phyloP scores from a whole-genome alignment of 2,113 vertebrate genomes.

The Rhea pennata region DNA sequence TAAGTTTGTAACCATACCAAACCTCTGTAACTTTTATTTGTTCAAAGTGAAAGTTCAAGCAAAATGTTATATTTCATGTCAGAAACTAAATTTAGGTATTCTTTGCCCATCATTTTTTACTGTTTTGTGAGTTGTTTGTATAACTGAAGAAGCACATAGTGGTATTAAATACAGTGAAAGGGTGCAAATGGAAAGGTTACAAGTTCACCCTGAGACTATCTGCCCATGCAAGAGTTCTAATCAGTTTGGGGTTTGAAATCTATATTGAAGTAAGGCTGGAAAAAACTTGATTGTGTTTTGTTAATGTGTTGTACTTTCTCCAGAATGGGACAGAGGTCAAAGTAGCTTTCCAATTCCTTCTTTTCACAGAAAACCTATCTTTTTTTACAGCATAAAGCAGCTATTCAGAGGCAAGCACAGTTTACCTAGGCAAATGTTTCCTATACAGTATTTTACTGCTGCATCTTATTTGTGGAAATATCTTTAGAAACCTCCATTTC shows the following conservation, averaged over 20 bases:
- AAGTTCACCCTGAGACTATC: neutral
- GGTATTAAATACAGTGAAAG: neutral
- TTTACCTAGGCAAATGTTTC: neutral
- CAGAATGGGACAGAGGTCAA: neutral
- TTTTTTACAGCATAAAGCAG: neutral
- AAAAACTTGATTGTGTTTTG: neutral
- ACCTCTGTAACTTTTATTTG: neutral
- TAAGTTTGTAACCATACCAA: accelerated
- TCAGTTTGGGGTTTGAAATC: neutral
- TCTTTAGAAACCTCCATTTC: neutral
- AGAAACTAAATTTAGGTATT: neutral
- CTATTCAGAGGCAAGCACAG: neutral
- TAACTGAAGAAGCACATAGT: neutral
- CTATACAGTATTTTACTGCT: neutral
- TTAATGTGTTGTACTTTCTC: neutral
- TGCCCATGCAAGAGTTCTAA: neutral
- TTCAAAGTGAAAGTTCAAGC: neutral
- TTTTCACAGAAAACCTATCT: neutral
- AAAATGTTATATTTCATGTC: accelerated
- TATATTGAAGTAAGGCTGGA: neutral
- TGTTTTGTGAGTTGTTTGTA: neutral
- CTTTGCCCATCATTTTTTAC: neutral
- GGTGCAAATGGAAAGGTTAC: neutral
- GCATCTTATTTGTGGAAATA: neutral
- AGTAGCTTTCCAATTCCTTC: neutral